phyloP scores from a whole-genome alignment of 2,888 invertebrate genomes.

The Exocentrus adspersus region DNA sequence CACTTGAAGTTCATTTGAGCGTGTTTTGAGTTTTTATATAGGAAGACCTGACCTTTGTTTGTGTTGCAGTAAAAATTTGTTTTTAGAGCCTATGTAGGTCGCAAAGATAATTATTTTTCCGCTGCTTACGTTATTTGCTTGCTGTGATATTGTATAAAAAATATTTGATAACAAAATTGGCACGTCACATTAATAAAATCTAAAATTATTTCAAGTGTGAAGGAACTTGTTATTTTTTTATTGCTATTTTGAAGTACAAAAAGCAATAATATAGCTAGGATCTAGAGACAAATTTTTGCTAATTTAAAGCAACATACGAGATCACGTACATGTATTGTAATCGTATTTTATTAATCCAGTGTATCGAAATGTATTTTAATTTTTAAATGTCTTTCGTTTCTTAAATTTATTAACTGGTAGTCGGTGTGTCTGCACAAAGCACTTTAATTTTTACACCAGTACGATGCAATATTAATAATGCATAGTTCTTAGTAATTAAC shows the following conservation, averaged over 20 bases:
- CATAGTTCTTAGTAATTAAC: not conserved
- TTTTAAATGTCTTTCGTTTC: conserved; percentile 15
- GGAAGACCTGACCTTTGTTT: not conserved
- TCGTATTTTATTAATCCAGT: not conserved
- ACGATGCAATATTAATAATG: not conserved
- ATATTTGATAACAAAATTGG: no score
- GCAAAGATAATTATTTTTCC: not conserved
- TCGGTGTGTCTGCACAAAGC: not conserved
- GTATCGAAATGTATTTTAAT: conserved; percentile 26
- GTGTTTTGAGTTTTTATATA: not conserved
- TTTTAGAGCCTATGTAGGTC: not conserved
- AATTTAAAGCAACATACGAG: not conserved
- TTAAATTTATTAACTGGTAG: conserved; percentile 13
- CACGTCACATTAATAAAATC: no score
- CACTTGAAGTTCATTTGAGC: not conserved
- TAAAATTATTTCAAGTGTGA: no score
- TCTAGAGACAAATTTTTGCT: not conserved
- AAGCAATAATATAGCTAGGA: no score
- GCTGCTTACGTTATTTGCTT: not conserved
- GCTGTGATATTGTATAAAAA: no score
- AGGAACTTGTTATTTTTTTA: no score
- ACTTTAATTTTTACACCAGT: not conserved
- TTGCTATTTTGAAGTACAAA: no score
- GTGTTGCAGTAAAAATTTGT: not conserved
- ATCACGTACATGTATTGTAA: not conserved